Conservation (phyloP, 2,888 invertebrate genomes). For the Pimpla rufipes region DNA sequence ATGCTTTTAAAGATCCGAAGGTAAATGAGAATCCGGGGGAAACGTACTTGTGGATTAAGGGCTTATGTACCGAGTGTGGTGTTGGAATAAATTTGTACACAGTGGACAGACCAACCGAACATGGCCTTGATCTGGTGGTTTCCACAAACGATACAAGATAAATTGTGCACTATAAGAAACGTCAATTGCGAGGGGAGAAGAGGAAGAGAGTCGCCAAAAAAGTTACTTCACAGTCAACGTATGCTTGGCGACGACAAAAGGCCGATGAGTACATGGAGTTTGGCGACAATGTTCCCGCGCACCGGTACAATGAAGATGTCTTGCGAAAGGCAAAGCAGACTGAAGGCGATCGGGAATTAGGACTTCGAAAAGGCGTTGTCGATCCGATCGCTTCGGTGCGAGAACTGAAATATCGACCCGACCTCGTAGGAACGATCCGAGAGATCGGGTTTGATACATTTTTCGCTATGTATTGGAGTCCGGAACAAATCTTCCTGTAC, state of each 20-base stretch:
- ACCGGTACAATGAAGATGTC: conserved; percentile 50
- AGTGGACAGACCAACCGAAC: neutral
- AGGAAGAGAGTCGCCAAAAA: conserved; percentile 33
- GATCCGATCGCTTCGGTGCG: conserved; percentile 32
- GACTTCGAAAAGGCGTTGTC: neutral
- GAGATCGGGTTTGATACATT: conserved; percentile 46
- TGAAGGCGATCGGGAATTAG: conserved; percentile 32
- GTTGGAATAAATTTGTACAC: neutral
- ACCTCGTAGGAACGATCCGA: conserved; percentile 37
- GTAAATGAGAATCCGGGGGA: conserved; percentile 31
- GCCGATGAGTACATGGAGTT: conserved; percentile 63
- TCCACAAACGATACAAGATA: conserved; percentile 47
- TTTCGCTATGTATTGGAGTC: conserved; percentile 53
- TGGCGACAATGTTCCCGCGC: conserved; percentile 55
- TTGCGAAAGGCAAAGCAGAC: conserved; percentile 61
- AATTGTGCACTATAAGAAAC: conserved; percentile 37
- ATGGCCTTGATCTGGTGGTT: conserved; percentile 2
- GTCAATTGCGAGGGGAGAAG: conserved; percentile 27
- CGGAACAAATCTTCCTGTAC: conserved; percentile 28
- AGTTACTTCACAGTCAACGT: conserved; percentile 44
- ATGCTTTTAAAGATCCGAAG: conserved; percentile 27
- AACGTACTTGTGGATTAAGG: conserved; percentile 14
- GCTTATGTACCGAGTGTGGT: conserved; percentile 40
- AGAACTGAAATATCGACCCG: conserved; percentile 41
- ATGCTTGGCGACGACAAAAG: conserved; percentile 52